Conservation (phyloP, 2,113 vertebrate species). For the Bothrops jararaca region DNA sequence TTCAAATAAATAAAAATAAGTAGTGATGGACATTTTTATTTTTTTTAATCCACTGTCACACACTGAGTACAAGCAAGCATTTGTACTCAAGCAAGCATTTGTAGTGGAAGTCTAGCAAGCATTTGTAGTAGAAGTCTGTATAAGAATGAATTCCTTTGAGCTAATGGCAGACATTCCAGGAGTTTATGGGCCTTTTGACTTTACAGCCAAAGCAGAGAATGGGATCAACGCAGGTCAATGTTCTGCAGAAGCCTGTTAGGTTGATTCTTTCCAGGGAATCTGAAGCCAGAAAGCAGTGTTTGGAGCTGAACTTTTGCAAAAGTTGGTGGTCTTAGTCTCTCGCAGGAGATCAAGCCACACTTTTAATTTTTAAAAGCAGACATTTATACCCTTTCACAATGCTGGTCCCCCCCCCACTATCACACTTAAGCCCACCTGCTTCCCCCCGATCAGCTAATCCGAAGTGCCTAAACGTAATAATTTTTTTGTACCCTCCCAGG, state of each 20-base stretch:
- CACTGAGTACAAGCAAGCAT: neutral
- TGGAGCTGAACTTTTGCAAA: no score
- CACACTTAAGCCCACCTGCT: no score
- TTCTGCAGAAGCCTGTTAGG: neutral
- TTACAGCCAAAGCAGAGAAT: neutral
- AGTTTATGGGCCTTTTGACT: neutral
- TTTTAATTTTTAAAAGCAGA: no score
- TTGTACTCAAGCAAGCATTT: neutral
- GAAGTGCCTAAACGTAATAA: no score
- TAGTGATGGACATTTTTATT: neutral
- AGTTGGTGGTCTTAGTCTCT: no score
- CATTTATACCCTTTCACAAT: no score
- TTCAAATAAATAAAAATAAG: neutral
- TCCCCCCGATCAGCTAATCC: no score
- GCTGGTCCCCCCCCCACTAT: no score
- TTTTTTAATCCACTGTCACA: neutral
- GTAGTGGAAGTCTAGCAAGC: neutral
- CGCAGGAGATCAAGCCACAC: no score
- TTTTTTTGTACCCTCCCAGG: no score
- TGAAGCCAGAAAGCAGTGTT: neutral
- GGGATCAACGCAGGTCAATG: neutral
- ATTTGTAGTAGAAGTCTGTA: neutral
- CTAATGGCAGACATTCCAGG: neutral
- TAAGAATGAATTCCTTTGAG: neutral
- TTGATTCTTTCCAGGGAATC: neutral